Base-by-base conservation (phyloP, 2,888 invertebrate species). In the Caradrina clavipalpis region DNA sequence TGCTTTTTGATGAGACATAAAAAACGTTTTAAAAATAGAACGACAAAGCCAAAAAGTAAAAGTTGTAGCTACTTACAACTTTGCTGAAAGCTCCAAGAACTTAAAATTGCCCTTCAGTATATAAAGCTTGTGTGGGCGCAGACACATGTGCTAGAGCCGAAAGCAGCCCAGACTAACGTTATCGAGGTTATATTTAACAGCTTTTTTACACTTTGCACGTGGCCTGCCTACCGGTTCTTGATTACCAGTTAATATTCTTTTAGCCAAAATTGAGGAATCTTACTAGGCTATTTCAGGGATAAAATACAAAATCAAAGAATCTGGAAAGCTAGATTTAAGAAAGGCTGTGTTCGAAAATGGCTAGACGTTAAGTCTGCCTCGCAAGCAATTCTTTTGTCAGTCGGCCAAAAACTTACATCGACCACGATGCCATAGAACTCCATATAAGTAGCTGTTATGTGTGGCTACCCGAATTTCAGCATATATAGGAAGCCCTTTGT, bases 151-250 rank as follows among this genome's bases (percentile, higher is more conserved):
- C 51, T 56, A 72, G 22, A 58, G 17, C 7, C 21, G 55, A 63
- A 62, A 71, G 73, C 58, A 54, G 22, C 22, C 35, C 76, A 57
- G 57, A 78, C 55, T 63, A 58, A 63, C 55, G 17, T 42, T 45
- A 39, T n/a, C 54, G 58, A 63, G 50, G 54, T 62, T 78, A 62
- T 59, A 71, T 71, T 71, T 69, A 72, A 72, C 62, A 59, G 55
- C 50, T 47, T 70, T 69, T 74, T 51, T 59, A 56, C 19, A 72
- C 42, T 57, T 59, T n/a, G 42, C 74, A 76, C 76, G 61, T 79
- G 67, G 74, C 54, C 49, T 55, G n/a, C 21, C 35, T 51, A 69
- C 45, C 39, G 17, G 31, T 10, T 55, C 4, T 58, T 49, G 42
- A 75, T 75, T 53, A 50, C 11, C 53, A 31, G 22, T 57, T 56